Conservation (phyloP, 2,797 vertebrate species). For the Onychomys arenicola region DNA sequence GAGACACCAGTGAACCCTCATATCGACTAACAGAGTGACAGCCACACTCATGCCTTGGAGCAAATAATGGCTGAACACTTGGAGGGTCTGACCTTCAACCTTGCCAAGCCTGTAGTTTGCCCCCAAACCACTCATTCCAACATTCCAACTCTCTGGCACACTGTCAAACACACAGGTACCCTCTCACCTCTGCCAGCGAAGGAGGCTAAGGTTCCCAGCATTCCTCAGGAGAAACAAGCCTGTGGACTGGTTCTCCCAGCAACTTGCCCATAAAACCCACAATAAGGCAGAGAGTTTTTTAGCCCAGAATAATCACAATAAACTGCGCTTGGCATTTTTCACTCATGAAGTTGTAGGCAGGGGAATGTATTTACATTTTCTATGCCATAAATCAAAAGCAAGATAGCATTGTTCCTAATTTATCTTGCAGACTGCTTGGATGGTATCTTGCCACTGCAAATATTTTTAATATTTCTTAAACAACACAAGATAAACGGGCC, state of each 20-base stretch:
- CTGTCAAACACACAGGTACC: fast-evolving
- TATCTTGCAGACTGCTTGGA: slow-evolving; percentile 60
- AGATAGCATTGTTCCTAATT: slow-evolving; percentile 75
- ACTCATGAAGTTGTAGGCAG: not conserved
- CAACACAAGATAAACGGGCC: slow-evolving; percentile 49
- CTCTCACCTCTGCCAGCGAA: not conserved
- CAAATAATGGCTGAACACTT: not conserved
- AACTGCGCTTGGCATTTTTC: not conserved
- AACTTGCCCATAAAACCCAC: not conserved
- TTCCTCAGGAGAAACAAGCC: not conserved
- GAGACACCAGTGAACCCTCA: fast-evolving
- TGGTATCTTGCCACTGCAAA: slow-evolving; percentile 13
- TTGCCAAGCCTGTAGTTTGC: not conserved
- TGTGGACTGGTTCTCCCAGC: not conserved
- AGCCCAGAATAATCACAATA: not conserved
- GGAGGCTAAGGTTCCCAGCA: not conserved
- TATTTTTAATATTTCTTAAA: slow-evolving; percentile 71
- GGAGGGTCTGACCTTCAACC: not conserved
- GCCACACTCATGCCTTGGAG: not conserved
- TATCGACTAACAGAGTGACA: fast-evolving
- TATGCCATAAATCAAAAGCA: slow-evolving; percentile 76
- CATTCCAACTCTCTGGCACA: not conserved
- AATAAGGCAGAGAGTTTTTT: not conserved
- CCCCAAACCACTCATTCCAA: not conserved
- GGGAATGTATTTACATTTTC: slow-evolving; percentile 62